phyloP scores from a whole-genome alignment of 2,888 invertebrate species.

The Danaus chrysippus region DNA sequence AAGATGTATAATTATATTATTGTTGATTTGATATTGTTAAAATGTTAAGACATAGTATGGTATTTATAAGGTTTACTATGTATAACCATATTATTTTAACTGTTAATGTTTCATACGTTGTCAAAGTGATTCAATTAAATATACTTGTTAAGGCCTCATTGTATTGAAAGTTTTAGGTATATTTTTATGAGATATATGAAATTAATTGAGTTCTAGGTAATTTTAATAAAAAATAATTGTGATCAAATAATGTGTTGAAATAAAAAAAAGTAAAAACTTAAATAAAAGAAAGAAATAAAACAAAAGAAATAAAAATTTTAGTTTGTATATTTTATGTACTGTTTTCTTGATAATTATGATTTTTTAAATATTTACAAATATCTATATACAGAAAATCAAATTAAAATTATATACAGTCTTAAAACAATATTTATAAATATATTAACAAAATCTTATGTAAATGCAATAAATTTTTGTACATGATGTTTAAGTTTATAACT shows the following conservation, averaged over 20 bases:
- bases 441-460: constrained; percentile 56
- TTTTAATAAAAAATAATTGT: too few species aligned
- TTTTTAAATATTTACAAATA: constrained; percentile 63
- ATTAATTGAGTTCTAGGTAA: too few species aligned
- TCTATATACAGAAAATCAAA: constrained; percentile 54
- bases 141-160: too few species aligned
- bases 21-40: too few species aligned
- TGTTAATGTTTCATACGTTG: too few species aligned
- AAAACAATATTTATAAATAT: constrained; percentile 43
- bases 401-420: constrained; percentile 64
- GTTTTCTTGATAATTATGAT: constrained; percentile 49
- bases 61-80: too few species aligned
- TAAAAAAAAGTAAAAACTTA: constrained; percentile 15
- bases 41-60: too few species aligned
- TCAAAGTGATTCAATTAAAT: too few species aligned
- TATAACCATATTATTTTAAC: too few species aligned
- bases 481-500: constrained; percentile 65
- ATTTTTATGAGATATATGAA: too few species aligned
- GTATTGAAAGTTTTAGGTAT: too few species aligned
- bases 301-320: constrained; percentile 72
- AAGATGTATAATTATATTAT: too few species aligned
- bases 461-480: constrained; percentile 63
- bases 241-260: not conserved
- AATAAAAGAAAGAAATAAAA: constrained; percentile 58
- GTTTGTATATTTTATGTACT: constrained; percentile 66